Conservation (phyloP, 2,113 vertebrate species). For the Enhydra lutris region DNA sequence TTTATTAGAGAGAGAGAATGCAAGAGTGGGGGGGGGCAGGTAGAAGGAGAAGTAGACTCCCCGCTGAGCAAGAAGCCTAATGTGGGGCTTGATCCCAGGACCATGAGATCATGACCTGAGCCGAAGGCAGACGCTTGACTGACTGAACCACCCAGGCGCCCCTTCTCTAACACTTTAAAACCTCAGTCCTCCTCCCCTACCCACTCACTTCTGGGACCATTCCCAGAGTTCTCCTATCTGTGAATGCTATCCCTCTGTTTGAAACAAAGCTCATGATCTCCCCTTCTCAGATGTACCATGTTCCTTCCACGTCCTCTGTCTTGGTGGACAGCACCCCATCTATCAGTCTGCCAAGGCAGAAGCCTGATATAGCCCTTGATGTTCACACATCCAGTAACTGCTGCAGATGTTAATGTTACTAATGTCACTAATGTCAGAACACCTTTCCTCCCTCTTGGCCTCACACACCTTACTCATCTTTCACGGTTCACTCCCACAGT, state of each 20-base stretch:
- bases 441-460: not conserved
- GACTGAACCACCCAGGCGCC: no score
- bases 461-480: not conserved
- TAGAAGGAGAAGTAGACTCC: no score
- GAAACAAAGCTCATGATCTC: not conserved
- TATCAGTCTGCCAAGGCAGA: not conserved
- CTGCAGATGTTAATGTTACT: no score
- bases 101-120: no score
- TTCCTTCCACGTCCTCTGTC: not conserved
- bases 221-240: not conserved
- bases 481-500: not conserved
- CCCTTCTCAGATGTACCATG: no score
- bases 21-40: no score
- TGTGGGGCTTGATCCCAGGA: no score
- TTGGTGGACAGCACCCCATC: not conserved
- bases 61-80: no score
- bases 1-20: no score
- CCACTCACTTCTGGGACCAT: not conserved
- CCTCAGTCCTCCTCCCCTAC: not conserved
- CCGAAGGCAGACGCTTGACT: no score
- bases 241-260: not conserved
- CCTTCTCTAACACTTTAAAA: not conserved
- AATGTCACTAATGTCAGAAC: not conserved
- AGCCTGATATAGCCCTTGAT: not conserved
- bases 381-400: not conserved